Evolutionary conservation across 2,888 invertebrate species (phyloP).

Genomic region (Ophion ventricosus): DNA sequence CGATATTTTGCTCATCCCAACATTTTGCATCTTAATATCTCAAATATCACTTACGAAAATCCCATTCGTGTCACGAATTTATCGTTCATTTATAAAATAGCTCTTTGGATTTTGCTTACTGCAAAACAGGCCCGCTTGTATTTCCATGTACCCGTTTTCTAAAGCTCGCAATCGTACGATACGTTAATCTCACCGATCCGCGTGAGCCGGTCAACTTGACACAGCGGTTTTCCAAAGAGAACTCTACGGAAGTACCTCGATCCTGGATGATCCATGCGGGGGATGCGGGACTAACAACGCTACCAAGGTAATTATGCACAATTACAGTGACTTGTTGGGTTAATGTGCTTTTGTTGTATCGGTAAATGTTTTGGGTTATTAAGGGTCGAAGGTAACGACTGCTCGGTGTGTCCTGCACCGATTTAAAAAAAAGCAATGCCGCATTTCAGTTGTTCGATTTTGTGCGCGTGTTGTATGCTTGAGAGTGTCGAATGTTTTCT

Average conservation of each 20-base stretch:
- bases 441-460: constrained; percentile 1
- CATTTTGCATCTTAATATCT: background rate
- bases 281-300: constrained; percentile 28
- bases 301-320: constrained; percentile 48
- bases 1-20: background rate
- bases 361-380: constrained; percentile 31
- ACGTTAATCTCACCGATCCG: background rate
- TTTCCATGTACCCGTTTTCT: background rate
- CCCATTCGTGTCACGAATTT: background rate
- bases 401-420: constrained; percentile 31
- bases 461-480: constrained; percentile 41
- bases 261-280: constrained; percentile 44
- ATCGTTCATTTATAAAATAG: background rate
- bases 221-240: background rate
- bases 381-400: constrained; percentile 6
- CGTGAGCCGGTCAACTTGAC: background rate
- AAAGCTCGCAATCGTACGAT: background rate
- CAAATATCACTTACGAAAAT: background rate
- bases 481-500: constrained; percentile 51
- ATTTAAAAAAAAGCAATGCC: constrained; percentile 7
- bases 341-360: constrained; percentile 54
- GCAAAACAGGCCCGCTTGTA: background rate
- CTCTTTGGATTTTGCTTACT: background rate
- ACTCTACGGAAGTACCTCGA: constrained; percentile 33
- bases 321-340: constrained; percentile 46